Conservation (phyloP, 2,113 vertebrate species). For the Rhinolophus ferrumequinum region DNA sequence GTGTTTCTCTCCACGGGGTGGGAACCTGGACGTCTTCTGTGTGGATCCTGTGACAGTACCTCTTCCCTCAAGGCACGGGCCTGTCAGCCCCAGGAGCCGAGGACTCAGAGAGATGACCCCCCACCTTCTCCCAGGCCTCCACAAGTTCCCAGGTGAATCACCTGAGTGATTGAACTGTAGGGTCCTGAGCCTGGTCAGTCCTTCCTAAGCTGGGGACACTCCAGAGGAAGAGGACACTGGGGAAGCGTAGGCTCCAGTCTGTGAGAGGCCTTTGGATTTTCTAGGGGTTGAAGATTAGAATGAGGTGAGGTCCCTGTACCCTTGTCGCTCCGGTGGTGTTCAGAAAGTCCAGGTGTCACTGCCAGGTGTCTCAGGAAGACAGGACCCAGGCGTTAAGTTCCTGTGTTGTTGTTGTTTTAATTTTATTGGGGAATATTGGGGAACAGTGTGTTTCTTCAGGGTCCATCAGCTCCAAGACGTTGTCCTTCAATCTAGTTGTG, state of each 20-base stretch:
- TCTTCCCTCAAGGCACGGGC: background rate
- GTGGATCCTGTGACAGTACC: slow-evolving; percentile 29
- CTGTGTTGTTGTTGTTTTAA: background rate
- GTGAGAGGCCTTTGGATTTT: background rate
- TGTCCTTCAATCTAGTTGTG: too few relatives aligned
- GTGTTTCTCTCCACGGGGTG: slow-evolving; percentile 59
- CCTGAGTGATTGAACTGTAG: slow-evolving; percentile 45
- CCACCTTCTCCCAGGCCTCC: slow-evolving; percentile 38
- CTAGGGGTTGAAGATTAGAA: background rate
- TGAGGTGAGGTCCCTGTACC: background rate
- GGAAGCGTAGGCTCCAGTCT: background rate
- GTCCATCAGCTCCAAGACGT: too few relatives aligned
- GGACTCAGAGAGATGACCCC: background rate
- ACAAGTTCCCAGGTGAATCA: slow-evolving; percentile 66
- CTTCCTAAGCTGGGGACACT: background rate
- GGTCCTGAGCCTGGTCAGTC: background rate
- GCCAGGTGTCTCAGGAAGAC: background rate
- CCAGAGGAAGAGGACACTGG: background rate
- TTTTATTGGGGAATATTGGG: too few relatives aligned
- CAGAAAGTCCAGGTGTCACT: background rate
- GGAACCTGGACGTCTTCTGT: slow-evolving; percentile 2
- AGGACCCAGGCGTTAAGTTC: background rate
- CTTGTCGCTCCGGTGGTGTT: background rate
- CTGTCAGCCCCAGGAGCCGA: background rate
- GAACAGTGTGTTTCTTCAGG: too few relatives aligned